These are phyloP conservation scores for Radopholus similis DNA, from an alignment of 1,140 invertebrate species.

Conservation along the genomic window DNA sequence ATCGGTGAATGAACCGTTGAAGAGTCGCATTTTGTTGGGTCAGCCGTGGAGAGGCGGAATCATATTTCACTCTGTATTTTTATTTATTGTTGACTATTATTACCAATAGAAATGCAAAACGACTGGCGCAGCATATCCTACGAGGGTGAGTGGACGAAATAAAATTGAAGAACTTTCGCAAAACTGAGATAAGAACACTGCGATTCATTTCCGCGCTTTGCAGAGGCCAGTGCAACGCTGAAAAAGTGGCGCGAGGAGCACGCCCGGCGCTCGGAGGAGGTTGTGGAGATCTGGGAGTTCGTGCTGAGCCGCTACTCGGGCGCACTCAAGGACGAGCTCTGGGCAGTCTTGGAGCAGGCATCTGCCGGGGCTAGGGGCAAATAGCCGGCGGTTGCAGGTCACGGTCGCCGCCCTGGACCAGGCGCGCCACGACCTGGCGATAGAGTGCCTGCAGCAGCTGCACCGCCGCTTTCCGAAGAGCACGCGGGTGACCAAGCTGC, in stretches of 20 bases:
- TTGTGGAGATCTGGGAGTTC: constrained; percentile 79
- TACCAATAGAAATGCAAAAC: background rate
- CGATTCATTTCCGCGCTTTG: background rate
- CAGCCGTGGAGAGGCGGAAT: too few species aligned
- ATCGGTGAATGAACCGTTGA: too few species aligned
- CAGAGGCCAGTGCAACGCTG: constrained; percentile 63
- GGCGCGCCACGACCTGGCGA: constrained; percentile 73
- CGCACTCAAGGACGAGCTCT: constrained; percentile 86
- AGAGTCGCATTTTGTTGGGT: too few species aligned
- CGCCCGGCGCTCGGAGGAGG: constrained; percentile 78
- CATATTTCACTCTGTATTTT: too few species aligned
- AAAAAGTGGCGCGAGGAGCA: constrained; percentile 87
- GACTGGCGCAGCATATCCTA: constrained; percentile 40
- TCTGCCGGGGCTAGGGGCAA: background rate
- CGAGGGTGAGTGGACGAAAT: constrained; percentile 23
- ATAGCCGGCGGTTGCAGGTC: constrained; percentile 56
- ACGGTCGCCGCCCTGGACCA: constrained; percentile 83
- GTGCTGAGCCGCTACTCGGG: constrained; percentile 71
- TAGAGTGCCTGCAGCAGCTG: constrained; percentile 74
- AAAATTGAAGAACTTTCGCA: background rate
- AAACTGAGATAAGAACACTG: background rate
- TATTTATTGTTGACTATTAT: too few species aligned
- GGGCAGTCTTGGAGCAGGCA: constrained; percentile 79
- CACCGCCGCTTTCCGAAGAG: constrained; percentile 83
- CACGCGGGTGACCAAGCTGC: constrained; percentile 76